These are phyloP conservation scores for Biston stratarius DNA, from an alignment of 2,888 invertebrate species.

Conservation along the genomic window DNA sequence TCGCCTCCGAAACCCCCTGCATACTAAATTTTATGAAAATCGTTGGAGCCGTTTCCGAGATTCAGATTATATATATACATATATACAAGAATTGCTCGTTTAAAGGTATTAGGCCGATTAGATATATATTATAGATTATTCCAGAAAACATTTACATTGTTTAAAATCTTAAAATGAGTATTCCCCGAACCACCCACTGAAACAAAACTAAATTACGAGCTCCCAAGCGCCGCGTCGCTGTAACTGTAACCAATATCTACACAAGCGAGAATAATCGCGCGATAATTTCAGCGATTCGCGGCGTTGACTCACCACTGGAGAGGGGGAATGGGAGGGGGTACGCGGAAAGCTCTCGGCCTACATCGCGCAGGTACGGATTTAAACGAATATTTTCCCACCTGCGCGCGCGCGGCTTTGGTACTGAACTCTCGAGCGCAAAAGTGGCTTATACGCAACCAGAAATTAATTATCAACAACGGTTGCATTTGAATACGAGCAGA, in stretches of 20 bases:
- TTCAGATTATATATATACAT: too few species aligned
- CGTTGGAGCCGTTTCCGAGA: too few species aligned
- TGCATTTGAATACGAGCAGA: neutral
- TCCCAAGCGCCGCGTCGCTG: neutral
- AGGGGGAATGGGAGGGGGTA: constrained; percentile 41
- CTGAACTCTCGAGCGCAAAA: constrained; percentile 56
- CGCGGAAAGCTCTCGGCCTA: constrained; percentile 78
- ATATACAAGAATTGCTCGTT: too few species aligned
- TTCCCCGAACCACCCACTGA: neutral
- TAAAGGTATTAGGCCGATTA: too few species aligned
- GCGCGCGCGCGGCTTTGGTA: constrained; percentile 68
- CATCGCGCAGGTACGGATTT: constrained; percentile 80
- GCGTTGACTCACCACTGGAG: constrained; percentile 63
- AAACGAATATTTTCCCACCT: constrained; percentile 82
- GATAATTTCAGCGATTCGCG: constrained; percentile 49
- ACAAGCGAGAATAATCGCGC: constrained; percentile 16
- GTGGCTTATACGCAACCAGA: constrained; percentile 7
- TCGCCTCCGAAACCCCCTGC: too few species aligned
- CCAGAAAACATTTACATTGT: too few species aligned
- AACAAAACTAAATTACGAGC: neutral
- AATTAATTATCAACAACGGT: too few species aligned
- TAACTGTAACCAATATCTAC: constrained; percentile 18
- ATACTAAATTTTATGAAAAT: too few species aligned
- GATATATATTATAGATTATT: too few species aligned
- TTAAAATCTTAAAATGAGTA: too few species aligned